Percentiles rank a stretch among this genome's conserved stretches.
Evolutionary conservation across 2,797 vertebrate genomes (phyloP).

Genomic region (Calcarius lapponicus): DNA sequence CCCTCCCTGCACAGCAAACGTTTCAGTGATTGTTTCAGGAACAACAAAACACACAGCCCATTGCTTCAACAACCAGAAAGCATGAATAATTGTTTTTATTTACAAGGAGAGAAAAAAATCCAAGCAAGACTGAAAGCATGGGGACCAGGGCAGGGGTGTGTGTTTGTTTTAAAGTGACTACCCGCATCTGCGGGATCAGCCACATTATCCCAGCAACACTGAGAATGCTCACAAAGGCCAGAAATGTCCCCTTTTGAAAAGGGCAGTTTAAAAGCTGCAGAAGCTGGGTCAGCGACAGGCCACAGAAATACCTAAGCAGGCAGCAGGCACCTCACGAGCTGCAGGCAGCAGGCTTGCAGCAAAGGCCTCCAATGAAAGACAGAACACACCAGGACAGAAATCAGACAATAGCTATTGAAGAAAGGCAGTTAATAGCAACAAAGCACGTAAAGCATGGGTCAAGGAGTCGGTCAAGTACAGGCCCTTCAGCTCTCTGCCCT

Average conservation of each 20-base stretch:
- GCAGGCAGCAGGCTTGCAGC: not conserved
- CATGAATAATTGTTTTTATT: not conserved
- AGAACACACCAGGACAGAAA: constrained; percentile 46
- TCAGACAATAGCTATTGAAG: constrained; percentile 62
- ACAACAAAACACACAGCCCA: not conserved
- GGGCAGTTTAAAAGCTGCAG: constrained; percentile 20
- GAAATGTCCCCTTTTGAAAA: constrained; percentile 38
- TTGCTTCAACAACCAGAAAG: not conserved
- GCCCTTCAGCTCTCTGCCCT: constrained; percentile 44
- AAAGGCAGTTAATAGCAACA: constrained; percentile 69
- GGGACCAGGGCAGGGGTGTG: not conserved
- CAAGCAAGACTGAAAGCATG: not conserved
- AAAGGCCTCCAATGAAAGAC: constrained; percentile 14
- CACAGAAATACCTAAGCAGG: constrained; percentile 56
- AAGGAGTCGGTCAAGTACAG: constrained; percentile 67
- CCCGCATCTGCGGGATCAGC: not conserved
- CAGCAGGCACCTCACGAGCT: not conserved
- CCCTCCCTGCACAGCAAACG: not conserved
- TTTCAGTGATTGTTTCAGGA: not conserved
- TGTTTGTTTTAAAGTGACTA: not conserved
- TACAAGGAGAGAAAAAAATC: not conserved
- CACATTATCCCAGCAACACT: constrained; percentile 16
- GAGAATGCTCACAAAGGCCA: constrained; percentile 14
- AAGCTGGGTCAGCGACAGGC: constrained; percentile 49
- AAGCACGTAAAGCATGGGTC: constrained; percentile 62